Conservation (phyloP, 2,113 vertebrate genomes). For the Aplodontia rufa region DNA sequence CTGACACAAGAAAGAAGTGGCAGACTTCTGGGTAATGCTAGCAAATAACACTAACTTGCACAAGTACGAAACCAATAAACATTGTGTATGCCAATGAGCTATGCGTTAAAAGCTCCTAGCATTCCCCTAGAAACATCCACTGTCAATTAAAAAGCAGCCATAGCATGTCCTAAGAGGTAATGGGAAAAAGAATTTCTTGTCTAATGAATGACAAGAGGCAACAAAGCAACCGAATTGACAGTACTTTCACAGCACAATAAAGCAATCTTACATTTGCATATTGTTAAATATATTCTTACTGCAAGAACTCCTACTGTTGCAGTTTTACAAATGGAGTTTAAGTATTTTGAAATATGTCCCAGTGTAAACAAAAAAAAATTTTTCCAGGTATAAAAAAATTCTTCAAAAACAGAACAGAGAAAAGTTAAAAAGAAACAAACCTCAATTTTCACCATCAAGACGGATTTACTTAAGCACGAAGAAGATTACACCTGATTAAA, state of each 20-base stretch:
- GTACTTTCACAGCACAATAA: background rate
- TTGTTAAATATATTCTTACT: background rate
- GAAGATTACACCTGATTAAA: slow-evolving; percentile 7
- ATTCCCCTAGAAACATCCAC: background rate
- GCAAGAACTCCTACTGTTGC: background rate
- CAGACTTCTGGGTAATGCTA: background rate
- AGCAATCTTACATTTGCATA: background rate
- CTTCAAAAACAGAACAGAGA: slow-evolving; percentile 27
- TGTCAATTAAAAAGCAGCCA: background rate
- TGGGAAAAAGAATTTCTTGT: background rate
- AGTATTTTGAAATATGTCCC: background rate
- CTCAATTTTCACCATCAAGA: background rate
- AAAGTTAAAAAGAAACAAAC: too few species aligned
- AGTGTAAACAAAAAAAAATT: background rate
- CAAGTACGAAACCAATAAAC: background rate
- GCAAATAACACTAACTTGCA: background rate
- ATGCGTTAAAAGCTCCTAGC: background rate
- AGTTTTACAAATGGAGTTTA: background rate
- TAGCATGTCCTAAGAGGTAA: background rate
- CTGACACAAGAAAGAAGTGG: background rate
- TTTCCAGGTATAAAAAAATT: background rate
- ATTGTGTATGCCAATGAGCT: background rate
- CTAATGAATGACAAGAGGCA: background rate
- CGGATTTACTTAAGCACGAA: slow-evolving; percentile 43
- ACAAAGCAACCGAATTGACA: background rate